phyloP scores from a whole-genome alignment of 2,797 vertebrate species.

The Spinibarbus caldwelli region DNA sequence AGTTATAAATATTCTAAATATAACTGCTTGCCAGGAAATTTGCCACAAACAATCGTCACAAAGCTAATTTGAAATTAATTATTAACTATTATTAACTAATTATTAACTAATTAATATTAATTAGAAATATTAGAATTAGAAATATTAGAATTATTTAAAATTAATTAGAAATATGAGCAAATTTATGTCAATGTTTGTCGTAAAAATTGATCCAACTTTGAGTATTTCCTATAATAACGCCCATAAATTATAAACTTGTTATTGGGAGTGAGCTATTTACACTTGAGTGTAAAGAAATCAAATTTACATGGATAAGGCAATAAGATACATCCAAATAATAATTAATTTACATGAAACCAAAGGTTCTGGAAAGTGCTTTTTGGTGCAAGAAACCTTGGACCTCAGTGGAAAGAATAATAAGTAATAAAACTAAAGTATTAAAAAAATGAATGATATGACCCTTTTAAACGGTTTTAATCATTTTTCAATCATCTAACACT shows the following conservation, averaged over 20 bases:
- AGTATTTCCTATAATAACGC: not conserved
- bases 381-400: not conserved
- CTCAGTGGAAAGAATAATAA: not conserved
- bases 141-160: no score
- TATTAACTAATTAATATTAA: no score
- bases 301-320: not conserved
- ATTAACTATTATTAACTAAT: no score
- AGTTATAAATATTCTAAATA: not conserved
- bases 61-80: not conserved
- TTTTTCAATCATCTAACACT: constrained; percentile 11
- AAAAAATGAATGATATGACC: not conserved
- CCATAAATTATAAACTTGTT: not conserved
- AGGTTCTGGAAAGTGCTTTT: not conserved
- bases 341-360: not conserved
- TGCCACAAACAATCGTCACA: not conserved
- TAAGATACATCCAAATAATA: not conserved
- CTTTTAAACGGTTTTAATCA: not conserved
- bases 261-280: not conserved
- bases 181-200: not conserved
- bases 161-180: not conserved
- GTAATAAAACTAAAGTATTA: not conserved
- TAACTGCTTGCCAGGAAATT: not conserved
- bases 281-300: not conserved
- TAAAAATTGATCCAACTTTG: not conserved
- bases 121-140: no score